These are phyloP conservation scores for Ornithoptera priamus DNA, from an alignment of 2,888 invertebrate genomes.

Conservation along the genomic window DNA sequence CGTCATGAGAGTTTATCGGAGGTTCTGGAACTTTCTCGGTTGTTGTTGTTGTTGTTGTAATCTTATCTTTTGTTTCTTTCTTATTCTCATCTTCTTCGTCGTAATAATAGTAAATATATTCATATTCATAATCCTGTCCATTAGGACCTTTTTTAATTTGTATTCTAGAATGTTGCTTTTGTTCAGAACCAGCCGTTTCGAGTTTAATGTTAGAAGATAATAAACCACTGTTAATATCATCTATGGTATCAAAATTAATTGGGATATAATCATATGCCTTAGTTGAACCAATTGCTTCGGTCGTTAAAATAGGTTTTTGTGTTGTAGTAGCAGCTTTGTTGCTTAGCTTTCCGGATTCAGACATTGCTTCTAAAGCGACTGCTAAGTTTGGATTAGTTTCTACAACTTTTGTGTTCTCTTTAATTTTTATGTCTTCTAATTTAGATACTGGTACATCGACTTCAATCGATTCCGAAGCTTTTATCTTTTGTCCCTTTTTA, in stretches of 20 bases:
- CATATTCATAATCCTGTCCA: conserved; percentile 94
- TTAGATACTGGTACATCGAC: conserved; percentile 73
- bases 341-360: conserved; percentile 70
- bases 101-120: conserved; percentile 94
- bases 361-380: conserved; percentile 70
- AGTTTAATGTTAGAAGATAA: conserved; percentile 77
- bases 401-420: conserved; percentile 72
- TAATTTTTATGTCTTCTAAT: conserved; percentile 71
- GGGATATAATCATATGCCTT: conserved; percentile 70
- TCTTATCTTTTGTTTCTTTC: conserved; percentile 59
- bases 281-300: conserved; percentile 63
- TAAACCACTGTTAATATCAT: conserved; percentile 71
- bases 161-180: conserved; percentile 85
- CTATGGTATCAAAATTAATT: conserved; percentile 74
- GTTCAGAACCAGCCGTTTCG: conserved; percentile 84
- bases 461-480: conserved; percentile 67
- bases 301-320: conserved; percentile 79
- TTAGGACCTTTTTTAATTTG: conserved; percentile 94
- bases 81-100: conserved; percentile 87
- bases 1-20: conserved; percentile 80
- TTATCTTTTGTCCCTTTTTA: conserved; percentile 64
- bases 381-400: conserved; percentile 70
- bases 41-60: conserved; percentile 40
- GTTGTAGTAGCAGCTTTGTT: conserved; percentile 71
- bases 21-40: conserved; percentile 41